Conservation (phyloP, 2,888 invertebrate species). For the Drosophila neotestacea region DNA sequence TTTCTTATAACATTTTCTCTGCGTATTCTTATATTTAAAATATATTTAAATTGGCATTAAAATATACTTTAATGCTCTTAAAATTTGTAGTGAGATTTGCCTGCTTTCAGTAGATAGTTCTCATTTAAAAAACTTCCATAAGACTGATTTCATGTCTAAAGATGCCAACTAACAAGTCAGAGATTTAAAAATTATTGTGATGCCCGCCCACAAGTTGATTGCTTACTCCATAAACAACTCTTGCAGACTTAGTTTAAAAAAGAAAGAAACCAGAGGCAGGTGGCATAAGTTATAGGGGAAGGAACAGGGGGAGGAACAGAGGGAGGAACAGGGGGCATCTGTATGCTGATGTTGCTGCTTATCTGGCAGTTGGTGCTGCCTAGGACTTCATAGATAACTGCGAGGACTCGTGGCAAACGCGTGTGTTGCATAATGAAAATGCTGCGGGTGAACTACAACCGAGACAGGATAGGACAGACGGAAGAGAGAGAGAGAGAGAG, state of each 20-base stretch:
- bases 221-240: constrained; percentile 33
- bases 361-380: constrained; percentile 51
- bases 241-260: constrained; percentile 22
- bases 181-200: constrained; percentile 16
- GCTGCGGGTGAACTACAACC: constrained; percentile 43
- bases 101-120: neutral
- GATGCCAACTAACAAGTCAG: constrained; percentile 6
- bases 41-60: too few relatives aligned
- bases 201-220: constrained; percentile 2
- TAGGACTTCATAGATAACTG: constrained; percentile 70
- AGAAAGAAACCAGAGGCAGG: neutral
- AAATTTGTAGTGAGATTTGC: neutral
- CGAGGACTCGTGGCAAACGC: constrained; percentile 64
- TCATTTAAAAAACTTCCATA: neutral
- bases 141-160: constrained; percentile 2
- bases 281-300: constrained; percentile 25
- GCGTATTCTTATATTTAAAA: too few relatives aligned
- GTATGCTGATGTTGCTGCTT: constrained; percentile 55
- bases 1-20: too few relatives aligned
- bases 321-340: constrained; percentile 16
- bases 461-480: neutral
- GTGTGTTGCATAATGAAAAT: constrained; percentile 73
- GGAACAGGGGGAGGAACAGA: neutral
- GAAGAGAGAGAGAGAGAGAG: too few relatives aligned
- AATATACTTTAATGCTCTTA: neutral